Evolutionary conservation across 2,888 invertebrate genomes (phyloP).

Genomic region (Agrochola circellaris): DNA sequence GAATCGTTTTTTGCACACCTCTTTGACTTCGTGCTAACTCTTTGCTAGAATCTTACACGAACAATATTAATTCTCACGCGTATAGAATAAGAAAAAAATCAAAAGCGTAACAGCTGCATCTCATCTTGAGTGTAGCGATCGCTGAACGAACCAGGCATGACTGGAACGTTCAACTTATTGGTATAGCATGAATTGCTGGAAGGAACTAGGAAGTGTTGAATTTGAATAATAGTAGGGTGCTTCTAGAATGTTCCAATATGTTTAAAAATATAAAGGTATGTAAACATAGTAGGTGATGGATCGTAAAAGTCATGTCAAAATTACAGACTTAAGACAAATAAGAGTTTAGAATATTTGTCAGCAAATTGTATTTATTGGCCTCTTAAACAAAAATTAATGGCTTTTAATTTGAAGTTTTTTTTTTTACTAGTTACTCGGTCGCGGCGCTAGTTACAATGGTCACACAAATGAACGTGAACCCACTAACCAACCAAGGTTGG

Average conservation of each 20-base stretch:
- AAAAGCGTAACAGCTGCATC: not conserved
- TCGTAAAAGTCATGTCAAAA: not conserved
- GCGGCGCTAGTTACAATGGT: no score
- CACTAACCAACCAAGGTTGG: no score
- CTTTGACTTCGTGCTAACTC: slow-evolving; percentile 11
- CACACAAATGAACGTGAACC: no score
- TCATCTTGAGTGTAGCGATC: not conserved
- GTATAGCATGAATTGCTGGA: slow-evolving; percentile 45
- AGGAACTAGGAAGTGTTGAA: slow-evolving; percentile 7
- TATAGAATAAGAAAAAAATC: slow-evolving; percentile 8
- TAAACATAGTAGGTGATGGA: not conserved
- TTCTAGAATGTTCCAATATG: not conserved
- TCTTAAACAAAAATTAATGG: not conserved
- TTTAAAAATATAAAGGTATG: not conserved
- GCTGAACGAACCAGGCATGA: slow-evolving; percentile 21
- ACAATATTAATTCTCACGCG: slow-evolving; percentile 26
- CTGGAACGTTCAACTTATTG: slow-evolving; percentile 41
- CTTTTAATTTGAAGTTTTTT: no score
- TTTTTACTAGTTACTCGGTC: no score
- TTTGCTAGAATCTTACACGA: slow-evolving; percentile 17
- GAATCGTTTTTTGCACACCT: slow-evolving; percentile 14
- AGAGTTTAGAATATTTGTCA: not conserved
- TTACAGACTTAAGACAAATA: no score
- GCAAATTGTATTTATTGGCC: not conserved
- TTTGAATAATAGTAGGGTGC: not conserved